phyloP scores from a whole-genome alignment of 2,888 invertebrate genomes.

The Pristionchus arcanus region DNA sequence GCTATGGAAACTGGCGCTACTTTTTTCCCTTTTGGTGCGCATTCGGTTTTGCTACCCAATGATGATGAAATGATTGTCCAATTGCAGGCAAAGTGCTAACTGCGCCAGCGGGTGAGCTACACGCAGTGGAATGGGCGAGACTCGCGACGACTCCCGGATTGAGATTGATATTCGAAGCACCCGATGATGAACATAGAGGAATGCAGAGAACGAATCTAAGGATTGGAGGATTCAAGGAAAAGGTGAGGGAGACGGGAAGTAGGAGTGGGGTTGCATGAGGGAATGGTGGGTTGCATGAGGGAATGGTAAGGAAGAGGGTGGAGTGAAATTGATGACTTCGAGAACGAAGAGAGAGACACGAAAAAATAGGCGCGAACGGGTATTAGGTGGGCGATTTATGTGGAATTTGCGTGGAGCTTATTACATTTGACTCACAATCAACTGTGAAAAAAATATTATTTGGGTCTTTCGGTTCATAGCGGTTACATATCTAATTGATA shows the following conservation, averaged over 20 bases:
- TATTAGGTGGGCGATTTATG: too few species aligned
- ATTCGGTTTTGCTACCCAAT: too few species aligned
- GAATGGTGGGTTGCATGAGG: background rate
- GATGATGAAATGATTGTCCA: background rate
- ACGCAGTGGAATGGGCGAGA: constrained; percentile 92
- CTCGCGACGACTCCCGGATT: constrained; percentile 93
- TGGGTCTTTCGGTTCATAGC: too few species aligned
- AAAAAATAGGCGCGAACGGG: background rate
- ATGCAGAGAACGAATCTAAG: constrained; percentile 89
- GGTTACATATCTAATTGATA: too few species aligned
- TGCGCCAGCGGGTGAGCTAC: constrained; percentile 89
- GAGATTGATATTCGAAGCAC: constrained; percentile 89
- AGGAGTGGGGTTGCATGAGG: background rate
- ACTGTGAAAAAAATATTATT: too few species aligned
- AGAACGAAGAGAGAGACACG: too few species aligned
- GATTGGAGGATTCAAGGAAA: constrained; percentile 92
- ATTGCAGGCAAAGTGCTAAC: constrained; percentile 60
- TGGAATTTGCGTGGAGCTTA: too few species aligned
- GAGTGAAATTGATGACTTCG: background rate
- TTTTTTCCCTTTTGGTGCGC: too few species aligned
- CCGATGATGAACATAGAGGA: constrained; percentile 10
- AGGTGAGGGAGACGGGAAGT: constrained; percentile 60
- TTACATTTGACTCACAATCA: too few species aligned
- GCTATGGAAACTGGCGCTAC: too few species aligned
- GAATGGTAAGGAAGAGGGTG: too few species aligned